phyloP scores from a whole-genome alignment of 2,888 invertebrate genomes.

The Acholoe squamosa region DNA sequence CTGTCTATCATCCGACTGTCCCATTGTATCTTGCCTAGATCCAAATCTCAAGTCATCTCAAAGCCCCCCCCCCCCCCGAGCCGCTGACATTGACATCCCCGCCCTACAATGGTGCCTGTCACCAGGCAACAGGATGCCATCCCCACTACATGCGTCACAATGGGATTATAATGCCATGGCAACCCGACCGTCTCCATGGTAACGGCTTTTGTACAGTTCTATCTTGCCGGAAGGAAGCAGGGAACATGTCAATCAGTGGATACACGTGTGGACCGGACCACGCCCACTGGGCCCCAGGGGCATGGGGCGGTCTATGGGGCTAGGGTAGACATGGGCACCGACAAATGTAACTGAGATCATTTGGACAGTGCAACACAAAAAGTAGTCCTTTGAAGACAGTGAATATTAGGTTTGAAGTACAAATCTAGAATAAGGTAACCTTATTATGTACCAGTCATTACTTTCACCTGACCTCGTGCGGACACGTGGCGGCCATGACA shows the following conservation, averaged over 20 bases:
- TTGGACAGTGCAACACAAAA: not conserved
- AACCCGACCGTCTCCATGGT: slow-evolving; percentile 32
- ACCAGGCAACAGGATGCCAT: slow-evolving; percentile 31
- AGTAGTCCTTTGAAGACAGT: not conserved
- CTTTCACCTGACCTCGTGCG: not conserved
- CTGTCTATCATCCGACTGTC: not conserved
- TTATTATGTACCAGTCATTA: not conserved
- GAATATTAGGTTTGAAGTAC: not conserved
- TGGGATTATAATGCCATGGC: slow-evolving; percentile 44
- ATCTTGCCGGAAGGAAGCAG: slow-evolving; percentile 27
- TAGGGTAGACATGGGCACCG: not conserved
- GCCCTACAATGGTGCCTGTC: not conserved
- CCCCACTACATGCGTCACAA: not conserved
- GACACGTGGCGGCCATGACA: not conserved
- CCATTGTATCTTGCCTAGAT: not conserved
- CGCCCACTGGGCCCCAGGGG: not conserved
- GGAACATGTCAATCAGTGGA: not conserved
- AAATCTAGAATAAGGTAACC: not conserved
- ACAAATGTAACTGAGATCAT: not conserved
- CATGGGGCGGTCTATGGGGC: not conserved
- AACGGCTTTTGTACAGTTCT: slow-evolving; percentile 17
- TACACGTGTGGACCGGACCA: not conserved
- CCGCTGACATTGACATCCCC: too few relatives aligned
- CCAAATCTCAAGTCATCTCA: not conserved
- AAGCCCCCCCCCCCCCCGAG: not conserved